Conservation (phyloP, 2,797 vertebrate species). For the Sebastes kiyomatsui region DNA sequence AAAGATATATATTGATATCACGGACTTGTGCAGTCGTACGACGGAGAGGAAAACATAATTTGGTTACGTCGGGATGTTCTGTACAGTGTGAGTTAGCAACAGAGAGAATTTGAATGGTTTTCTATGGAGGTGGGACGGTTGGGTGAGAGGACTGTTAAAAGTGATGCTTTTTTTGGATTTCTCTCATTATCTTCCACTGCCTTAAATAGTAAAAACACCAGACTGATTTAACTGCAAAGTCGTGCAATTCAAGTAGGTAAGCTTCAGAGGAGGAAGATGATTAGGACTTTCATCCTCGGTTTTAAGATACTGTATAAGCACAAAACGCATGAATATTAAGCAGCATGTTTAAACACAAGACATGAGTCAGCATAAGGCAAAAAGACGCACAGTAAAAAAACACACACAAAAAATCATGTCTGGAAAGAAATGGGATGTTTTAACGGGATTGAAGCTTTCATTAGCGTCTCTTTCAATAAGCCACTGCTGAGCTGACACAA, state of each 20-base stretch:
- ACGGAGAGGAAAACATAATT: slow-evolving; percentile 21
- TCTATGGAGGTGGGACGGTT: background rate
- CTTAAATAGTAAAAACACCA: slow-evolving; percentile 41
- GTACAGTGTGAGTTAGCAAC: slow-evolving; percentile 48
- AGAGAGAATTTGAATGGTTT: slow-evolving; percentile 20
- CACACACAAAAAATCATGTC: slow-evolving; percentile 18
- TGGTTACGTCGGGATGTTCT: slow-evolving; percentile 44
- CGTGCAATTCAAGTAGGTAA: slow-evolving; percentile 69
- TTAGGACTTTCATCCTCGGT: slow-evolving; percentile 35
- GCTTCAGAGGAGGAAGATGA: slow-evolving; percentile 49
- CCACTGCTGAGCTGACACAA: slow-evolving; percentile 58
- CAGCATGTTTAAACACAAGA: slow-evolving; percentile 67
- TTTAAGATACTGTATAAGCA: slow-evolving; percentile 55
- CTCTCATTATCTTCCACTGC: slow-evolving; percentile 24
- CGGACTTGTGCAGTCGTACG: slow-evolving; percentile 52
- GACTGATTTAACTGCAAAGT: slow-evolving; percentile 50
- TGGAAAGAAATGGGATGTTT: slow-evolving; percentile 23
- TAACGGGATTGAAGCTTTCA: slow-evolving; percentile 31
- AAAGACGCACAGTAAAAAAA: slow-evolving; percentile 54
- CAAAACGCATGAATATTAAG: slow-evolving; percentile 52
- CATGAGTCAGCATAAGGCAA: slow-evolving; percentile 69
- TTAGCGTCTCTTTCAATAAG: slow-evolving; percentile 56
- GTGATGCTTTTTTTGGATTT: slow-evolving; percentile 24
- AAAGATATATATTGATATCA: slow-evolving; percentile 55
- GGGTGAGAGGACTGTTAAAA: slow-evolving; percentile 15